Evolutionary conservation across 2,888 invertebrate species (phyloP), one percentile per base, ranked within the genome.

Genomic region (Ormyrus nitidulus): DNA sequence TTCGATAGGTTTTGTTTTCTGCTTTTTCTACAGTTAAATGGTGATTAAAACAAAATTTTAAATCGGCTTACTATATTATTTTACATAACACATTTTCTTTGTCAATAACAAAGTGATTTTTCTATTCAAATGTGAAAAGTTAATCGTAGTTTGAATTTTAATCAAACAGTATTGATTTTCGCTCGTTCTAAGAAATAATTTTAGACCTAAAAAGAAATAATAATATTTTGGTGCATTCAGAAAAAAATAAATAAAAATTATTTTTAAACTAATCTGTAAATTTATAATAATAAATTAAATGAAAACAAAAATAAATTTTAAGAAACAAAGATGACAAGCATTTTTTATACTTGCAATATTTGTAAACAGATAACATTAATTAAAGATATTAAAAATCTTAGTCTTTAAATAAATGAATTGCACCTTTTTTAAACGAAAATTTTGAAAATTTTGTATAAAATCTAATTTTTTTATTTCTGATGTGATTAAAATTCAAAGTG

Each of bases 401-500:
- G 64, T 13, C 34, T 34, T 34, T 34, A 34, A 53, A 69, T 62
- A 71, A 73, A 68, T 73, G 4, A 19, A 74, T 79, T 79, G 78
- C 73, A 73, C 78, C 56, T 34, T 34, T 34, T 34, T 4, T 61
- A n/a, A 73, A 79, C 61, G 54, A 74, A 64, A 48, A 56, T 10
- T 62, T 68, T 61, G 34, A 74, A 79, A 65, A 64, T 59, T n/a
- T 46, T 0, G 13, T 66, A 11, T 72, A 72, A 72, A 73, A 62
- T 49, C 10, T 9, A 58, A 56, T 59, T 59, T 5, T n/a, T 48
- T 2, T 44, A 6, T 9, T 5, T 46, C 73, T 69, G 11, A 51
- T 69, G 56, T 69, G 79, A 79, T 79, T 69, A 79, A 79, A 79
- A 74, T 79, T 79, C 79, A 79, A 69, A 34, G 34, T 34, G 34